Base-by-base conservation (phyloP, 2,113 vertebrate genomes). In the Xiphorhynchus elegans region DNA sequence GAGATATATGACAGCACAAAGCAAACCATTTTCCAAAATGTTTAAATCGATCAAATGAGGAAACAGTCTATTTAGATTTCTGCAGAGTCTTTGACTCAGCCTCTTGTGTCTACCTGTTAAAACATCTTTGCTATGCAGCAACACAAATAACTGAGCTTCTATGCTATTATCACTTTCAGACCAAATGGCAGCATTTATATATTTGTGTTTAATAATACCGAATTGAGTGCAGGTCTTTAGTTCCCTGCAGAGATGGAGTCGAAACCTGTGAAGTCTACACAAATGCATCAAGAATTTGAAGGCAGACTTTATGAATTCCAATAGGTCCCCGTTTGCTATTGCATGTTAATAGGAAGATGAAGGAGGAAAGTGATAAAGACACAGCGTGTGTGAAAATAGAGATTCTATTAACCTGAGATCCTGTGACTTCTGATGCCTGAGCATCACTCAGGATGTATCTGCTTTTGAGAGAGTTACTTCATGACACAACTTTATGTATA, bases 291-390 rank as follows among this genome's bases (percentile, higher is more conserved):
- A 95, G 89, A 93, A 82, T 91, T 78, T 94, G 84, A 87, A 95
- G 83, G 94, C 12, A 93, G 83, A 90, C 94, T 84, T 93, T 80
- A 49, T 53, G 40, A 93, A 95, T 94, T 90, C 79, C 70, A 89
- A 11, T 63, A 53, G 68, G 77, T 56, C 44, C 55, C 84, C 91
- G 66, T 84, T 95, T 87, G 83, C 81, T 90, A 39, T 85, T 95
- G 83, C 96, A 87, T 95, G 63, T 86, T 97, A 95, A 96, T 92
- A 87, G 64, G 81, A 92, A 96, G 94, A 93, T 87, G 84, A 87
- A 96, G 88, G 83, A 89, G 60, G 73, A 74, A 74, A 86, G 56
- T 0, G 2, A 91, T 95, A 83, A 90, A 74, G 82, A 56, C 92
- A 64, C 95, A 93, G 95, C 28, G 0, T 96, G 92, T 68, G 85